Evolutionary conservation across 2,113 vertebrate genomes (phyloP).

Genomic region (Takifugu bimaculatus): DNA sequence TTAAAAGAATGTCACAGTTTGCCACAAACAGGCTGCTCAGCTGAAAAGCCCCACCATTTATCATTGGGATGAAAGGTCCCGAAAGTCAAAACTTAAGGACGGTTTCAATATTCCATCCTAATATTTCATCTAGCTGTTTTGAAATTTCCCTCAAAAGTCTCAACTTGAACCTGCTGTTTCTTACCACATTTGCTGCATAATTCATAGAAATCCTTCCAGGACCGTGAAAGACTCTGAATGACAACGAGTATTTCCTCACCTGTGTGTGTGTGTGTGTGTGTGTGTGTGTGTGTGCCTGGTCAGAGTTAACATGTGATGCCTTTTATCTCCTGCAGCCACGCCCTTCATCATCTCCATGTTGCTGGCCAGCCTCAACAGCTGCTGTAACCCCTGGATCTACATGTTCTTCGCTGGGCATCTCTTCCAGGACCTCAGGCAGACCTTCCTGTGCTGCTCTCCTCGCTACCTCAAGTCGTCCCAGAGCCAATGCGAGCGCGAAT

Average conservation of each 20-base stretch:
- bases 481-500: constrained; percentile 77
- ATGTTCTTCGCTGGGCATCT: constrained; percentile 95
- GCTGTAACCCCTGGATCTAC: constrained; percentile 99
- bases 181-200: too few species aligned
- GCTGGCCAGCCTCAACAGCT: constrained; percentile 97
- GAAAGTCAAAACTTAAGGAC: too few species aligned
- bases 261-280: too few species aligned
- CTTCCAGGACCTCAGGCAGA: constrained; percentile 88
- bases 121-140: background rate
- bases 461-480: constrained; percentile 74
- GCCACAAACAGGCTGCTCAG: too few species aligned
- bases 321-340: constrained; percentile 71
- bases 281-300: too few species aligned
- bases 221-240: too few species aligned
- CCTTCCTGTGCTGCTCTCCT: constrained; percentile 82
- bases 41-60: too few species aligned
- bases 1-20: too few species aligned
- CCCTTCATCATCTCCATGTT: constrained; percentile 96
- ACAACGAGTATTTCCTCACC: too few species aligned
- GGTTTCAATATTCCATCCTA: too few species aligned
- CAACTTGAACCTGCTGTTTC: background rate
- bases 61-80: too few species aligned
- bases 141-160: background rate
- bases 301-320: background rate
- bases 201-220: too few species aligned